Evolutionary conservation across 2,888 invertebrate genomes (phyloP).

Genomic region (Conomelus anceps): DNA sequence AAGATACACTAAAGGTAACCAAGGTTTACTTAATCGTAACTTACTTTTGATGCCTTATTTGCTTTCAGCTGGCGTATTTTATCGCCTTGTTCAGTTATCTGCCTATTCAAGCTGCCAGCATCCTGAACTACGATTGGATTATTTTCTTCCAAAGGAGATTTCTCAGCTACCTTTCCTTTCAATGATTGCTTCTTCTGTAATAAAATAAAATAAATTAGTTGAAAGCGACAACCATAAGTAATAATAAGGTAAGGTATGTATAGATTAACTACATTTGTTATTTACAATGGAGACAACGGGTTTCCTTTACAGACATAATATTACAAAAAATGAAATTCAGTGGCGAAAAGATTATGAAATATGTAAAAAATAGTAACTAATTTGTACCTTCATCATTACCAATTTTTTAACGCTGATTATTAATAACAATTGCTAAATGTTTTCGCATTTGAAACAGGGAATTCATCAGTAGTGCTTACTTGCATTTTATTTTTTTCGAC

Average conservation of each 20-base stretch:
- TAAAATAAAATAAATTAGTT: background rate
- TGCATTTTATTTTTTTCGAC: background rate
- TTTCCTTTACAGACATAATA: too few relatives aligned
- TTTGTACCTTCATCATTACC: too few relatives aligned
- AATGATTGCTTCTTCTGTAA: constrained; percentile 28
- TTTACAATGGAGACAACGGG: too few relatives aligned
- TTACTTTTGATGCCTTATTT: constrained; percentile 57
- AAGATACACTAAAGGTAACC: too few relatives aligned
- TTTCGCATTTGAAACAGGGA: background rate
- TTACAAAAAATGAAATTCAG: too few relatives aligned
- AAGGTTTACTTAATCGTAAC: constrained; percentile 3
- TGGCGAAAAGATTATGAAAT: too few relatives aligned
- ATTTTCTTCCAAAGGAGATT: constrained; percentile 29
- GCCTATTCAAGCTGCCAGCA: constrained; percentile 27
- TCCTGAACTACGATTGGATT: constrained; percentile 9
- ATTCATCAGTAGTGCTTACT: background rate
- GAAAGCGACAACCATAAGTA: too few relatives aligned
- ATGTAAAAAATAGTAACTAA: too few relatives aligned
- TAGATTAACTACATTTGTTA: too few relatives aligned
- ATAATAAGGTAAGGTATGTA: too few relatives aligned
- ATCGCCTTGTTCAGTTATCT: constrained; percentile 57
- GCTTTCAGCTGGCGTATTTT: constrained; percentile 61
- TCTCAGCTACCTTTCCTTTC: constrained; percentile 31
- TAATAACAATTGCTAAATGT: background rate
- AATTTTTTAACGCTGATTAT: background rate